Evolutionary conservation across 2,888 invertebrate species (phyloP).

Genomic region (Gibbula magus): DNA sequence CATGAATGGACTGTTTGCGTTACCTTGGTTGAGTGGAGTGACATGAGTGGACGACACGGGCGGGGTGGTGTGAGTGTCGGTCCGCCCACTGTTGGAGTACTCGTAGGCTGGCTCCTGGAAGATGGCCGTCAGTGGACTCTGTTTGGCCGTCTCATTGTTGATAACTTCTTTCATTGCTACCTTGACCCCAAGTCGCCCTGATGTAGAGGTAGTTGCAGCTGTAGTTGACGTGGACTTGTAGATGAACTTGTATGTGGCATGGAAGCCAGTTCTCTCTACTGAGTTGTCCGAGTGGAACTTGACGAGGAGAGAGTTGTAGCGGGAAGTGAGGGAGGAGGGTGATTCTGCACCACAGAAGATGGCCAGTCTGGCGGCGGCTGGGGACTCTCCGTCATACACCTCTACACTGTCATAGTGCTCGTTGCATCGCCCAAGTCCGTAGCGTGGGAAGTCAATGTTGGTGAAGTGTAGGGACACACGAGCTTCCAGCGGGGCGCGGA

Average conservation of each 20-base stretch:
- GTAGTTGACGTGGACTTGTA: background rate
- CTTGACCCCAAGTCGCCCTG: background rate
- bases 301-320: conserved; percentile 54
- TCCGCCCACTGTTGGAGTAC: background rate
- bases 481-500: conserved; percentile 56
- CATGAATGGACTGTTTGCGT: too few species aligned
- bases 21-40: background rate
- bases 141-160: background rate
- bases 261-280: conserved; percentile 67
- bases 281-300: conserved; percentile 65
- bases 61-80: background rate
- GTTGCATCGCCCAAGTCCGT: conserved; percentile 57
- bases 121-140: conserved; percentile 29
- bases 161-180: background rate
- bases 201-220: background rate
- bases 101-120: conserved; percentile 30
- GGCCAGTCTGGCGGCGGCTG: conserved; percentile 35
- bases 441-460: conserved; percentile 65
- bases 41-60: background rate
- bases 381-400: conserved; percentile 51
- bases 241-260: conserved; percentile 64
- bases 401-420: conserved; percentile 59
- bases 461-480: conserved; percentile 61
- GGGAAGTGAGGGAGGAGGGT: conserved; percentile 48
- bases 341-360: conserved; percentile 54